Evolutionary conservation across 2,888 invertebrate genomes (phyloP), one percentile per base, ranked within the genome.

Genomic region (Endotricha flammealis): DNA sequence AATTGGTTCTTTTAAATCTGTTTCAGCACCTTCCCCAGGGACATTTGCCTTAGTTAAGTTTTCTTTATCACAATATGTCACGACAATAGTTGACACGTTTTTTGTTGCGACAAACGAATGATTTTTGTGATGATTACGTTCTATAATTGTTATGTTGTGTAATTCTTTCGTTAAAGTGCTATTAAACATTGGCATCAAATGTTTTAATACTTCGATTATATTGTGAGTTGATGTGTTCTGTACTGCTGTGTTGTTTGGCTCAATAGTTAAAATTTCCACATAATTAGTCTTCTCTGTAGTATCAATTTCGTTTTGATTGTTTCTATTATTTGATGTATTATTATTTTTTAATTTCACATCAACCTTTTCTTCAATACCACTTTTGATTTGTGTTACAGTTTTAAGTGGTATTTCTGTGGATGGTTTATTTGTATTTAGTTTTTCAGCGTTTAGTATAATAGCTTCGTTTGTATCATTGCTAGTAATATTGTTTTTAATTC

Each of bases 171-270:
- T 69, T n/a, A 68, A 44, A 1, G 77, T 75, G 29, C 64, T 70
- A 33, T 86, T 85, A n/a, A 85, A 72, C 49, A 76, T 62, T 1
- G 86, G 83, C 80, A 85, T 83, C 1, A 86, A 46, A 48, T 82
- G 78, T 51, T 80, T 85, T n/a, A 86, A 42, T 1, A 81, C 74
- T 46, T 85, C 85, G 9, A 86, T 57, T 28, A 86, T 80, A 10
- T 76, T 77, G 16, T 74, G 65, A 0, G 80, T 64, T 6, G 81
- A 51, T 1, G 65, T 64, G 32, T 75, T 73, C 27, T 54, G 66
- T 10, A 38, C 48, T 8, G 51, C 64, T 1, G 71, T 75, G 29
- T 75, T 78, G 28, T 79, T 79, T 1, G 85, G 82, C 55, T 83
- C 82, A 27, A 82, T 72, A 11, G 83, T 82, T 5, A 81, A 46